A percentile compares a stretch with the other conserved stretches of the same genome.
phyloP scores from a whole-genome alignment of 2,797 vertebrate species.

The Phrynocephalus guinanensis region DNA sequence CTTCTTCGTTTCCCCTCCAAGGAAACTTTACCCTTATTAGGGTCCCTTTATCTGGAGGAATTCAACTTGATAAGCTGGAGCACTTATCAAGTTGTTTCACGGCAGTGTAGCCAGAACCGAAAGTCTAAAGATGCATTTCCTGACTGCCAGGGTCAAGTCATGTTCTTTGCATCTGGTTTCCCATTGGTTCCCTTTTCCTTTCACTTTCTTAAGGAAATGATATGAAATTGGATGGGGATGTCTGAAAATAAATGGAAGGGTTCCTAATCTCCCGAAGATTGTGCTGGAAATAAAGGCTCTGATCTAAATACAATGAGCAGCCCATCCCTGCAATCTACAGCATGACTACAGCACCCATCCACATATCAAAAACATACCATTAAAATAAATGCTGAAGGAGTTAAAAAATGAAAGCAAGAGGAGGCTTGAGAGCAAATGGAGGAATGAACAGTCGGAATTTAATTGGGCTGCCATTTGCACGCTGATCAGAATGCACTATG shows the following conservation, averaged over 20 bases:
- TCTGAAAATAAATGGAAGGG: neutral
- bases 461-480: too few species aligned
- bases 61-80: too few species aligned
- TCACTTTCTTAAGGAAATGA: neutral
- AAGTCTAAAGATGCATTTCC: neutral
- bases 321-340: neutral
- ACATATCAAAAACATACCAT: neutral
- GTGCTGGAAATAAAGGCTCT: neutral
- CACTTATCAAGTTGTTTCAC: too few species aligned
- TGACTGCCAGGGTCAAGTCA: neutral
- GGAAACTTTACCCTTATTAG: too few species aligned
- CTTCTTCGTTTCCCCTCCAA: too few species aligned
- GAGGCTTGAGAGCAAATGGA: too few species aligned
- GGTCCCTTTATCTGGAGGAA: too few species aligned
- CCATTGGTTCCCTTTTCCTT: neutral
- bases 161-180: neutral
- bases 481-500: too few species aligned
- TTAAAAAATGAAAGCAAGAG: neutral
- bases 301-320: neutral
- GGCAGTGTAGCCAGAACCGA: too few species aligned
- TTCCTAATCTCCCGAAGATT: neutral
- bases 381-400: neutral
- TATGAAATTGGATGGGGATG: neutral
- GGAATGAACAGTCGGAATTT: too few species aligned
- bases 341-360: neutral